Percentiles rank a stretch among this genome's conserved stretches.
These are phyloP conservation scores for Tetheella fluctuosa DNA, from an alignment of 2,888 invertebrate species.

Conservation along the genomic window DNA sequence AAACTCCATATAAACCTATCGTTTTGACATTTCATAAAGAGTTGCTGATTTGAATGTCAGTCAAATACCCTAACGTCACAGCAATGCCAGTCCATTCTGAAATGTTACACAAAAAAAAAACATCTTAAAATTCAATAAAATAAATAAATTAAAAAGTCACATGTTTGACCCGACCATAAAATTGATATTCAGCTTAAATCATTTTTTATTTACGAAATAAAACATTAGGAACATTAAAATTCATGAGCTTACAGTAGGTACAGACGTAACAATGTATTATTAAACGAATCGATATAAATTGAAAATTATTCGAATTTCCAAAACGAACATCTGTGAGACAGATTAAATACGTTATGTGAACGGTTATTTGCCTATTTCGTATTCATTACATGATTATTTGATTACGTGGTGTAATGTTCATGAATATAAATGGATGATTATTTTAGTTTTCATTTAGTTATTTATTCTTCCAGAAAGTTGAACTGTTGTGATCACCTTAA, in stretches of 20 bases:
- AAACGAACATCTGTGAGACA: background rate
- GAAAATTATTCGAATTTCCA: constrained; percentile 4
- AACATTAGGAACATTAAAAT: background rate
- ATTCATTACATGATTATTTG: background rate
- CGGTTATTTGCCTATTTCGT: background rate
- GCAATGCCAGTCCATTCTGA: no score
- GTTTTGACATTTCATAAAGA: no score
- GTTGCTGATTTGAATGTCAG: no score
- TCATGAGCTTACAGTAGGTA: background rate
- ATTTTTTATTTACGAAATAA: background rate
- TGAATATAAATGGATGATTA: background rate
- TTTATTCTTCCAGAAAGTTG: no score
- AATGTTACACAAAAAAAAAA: no score
- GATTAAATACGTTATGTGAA: background rate
- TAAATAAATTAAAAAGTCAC: background rate
- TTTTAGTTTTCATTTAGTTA: background rate
- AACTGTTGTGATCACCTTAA: no score
- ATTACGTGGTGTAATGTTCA: background rate
- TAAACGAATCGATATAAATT: constrained; percentile 7
- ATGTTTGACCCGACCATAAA: background rate
- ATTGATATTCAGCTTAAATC: background rate
- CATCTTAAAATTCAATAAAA: constrained; percentile 1
- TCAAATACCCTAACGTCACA: no score
- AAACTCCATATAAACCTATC: no score
- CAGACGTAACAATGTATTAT: constrained; percentile 7